Evolutionary conservation across 2,113 vertebrate species (phyloP).

Genomic region (Diglossa brunneiventris): DNA sequence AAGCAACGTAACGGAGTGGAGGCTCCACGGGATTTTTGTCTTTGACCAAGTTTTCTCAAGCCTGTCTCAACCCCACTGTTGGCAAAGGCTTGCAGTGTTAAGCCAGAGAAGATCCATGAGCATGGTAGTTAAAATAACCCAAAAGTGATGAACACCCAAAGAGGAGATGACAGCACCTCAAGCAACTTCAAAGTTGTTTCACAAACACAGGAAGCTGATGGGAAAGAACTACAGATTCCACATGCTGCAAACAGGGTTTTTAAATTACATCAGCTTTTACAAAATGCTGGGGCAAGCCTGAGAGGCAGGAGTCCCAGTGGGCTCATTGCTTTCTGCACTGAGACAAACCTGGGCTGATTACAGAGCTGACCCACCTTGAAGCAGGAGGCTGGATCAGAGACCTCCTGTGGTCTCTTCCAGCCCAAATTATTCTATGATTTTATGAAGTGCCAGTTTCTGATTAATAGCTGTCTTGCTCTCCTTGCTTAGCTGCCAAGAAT

Average conservation of each 20-base stretch:
- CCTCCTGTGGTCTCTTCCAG: not conserved
- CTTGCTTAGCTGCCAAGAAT: not conserved
- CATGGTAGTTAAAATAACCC: not conserved
- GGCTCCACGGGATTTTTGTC: not conserved
- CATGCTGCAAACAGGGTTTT: not conserved
- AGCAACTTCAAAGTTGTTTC: not conserved
- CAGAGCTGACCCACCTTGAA: not conserved
- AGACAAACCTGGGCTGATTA: not conserved
- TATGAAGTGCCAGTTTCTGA: not conserved
- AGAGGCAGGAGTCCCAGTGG: not conserved
- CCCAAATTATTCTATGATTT: not conserved
- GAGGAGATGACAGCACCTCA: not conserved
- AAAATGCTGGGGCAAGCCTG: not conserved
- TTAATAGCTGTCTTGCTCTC: not conserved
- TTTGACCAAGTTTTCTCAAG: not conserved
- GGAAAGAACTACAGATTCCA: not conserved
- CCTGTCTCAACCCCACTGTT: not conserved
- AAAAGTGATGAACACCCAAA: not conserved
- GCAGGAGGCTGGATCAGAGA: not conserved
- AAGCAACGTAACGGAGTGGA: not conserved
- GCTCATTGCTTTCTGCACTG: not conserved
- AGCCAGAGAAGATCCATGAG: not conserved
- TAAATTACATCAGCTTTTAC: not conserved
- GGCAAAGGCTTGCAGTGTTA: not conserved
- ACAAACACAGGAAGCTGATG: not conserved